Evolutionary conservation across 2,888 invertebrate genomes (phyloP), one percentile per base, ranked within the genome.

Genomic region (Eupithecia exiguata): DNA sequence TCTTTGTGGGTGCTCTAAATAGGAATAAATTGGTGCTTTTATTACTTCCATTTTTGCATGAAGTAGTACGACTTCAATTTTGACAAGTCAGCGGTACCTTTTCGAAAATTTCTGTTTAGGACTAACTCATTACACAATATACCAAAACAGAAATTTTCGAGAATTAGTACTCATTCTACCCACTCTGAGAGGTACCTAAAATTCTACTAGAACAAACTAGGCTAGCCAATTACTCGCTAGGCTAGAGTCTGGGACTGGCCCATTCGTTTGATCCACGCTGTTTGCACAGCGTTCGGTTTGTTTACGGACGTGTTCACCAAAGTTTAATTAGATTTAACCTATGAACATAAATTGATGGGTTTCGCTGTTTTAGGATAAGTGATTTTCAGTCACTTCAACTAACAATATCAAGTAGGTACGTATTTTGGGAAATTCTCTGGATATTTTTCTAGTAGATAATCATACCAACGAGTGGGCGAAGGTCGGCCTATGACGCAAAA

Each of bases 321-420:
- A 65, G 36, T 65, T 65, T 65, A 65, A 65, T 65, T 65, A 65
- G 63, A 65, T 65, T 65, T 65, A 36, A 65, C 63, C 63, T 12
- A 65, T 36, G 38, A 36, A 10, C 9, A n/a, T n/a, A 65, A 36
- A 65, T 25, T 58, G 21, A 58, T 58, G 14, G 58, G 58, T 25
- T 58, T 25, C 12, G 58, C 5, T 58, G 58, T 25, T 58, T 25
- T 25, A 58, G 25, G 25, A 58, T 25, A 21, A 21, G 25, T n/a
- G 58, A 21, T 58, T 58, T 58, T 58, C 25, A 25, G 58, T 53
- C 21, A 53, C 10, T 12, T 53, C 12, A 1, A 4, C 21, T 53
- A 10, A 53, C 10, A 53, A 21, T 53, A 53, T 53, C 3, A 21
- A 53, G 21, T 43, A 40, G 14, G 40, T 10, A 16, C 43, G 43